Conservation (phyloP, 2,888 invertebrate genomes). For the Ptychoptera albimana region DNA sequence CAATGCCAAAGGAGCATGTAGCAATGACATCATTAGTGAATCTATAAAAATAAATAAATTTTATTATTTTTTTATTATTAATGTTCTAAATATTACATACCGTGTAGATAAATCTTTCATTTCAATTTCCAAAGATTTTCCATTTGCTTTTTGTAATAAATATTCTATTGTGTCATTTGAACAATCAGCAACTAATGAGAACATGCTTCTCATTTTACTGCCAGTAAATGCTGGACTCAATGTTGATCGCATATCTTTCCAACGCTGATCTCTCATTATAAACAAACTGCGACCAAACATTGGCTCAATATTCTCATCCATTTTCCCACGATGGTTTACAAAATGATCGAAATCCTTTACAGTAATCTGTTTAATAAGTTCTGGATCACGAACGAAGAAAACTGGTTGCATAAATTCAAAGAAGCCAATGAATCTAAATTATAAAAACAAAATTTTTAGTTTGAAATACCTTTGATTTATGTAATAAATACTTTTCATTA, state of each 20-base stretch:
- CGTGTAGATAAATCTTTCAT: conserved; percentile 31
- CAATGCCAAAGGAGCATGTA: conserved; percentile 34
- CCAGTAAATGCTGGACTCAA: conserved; percentile 23
- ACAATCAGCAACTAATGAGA: conserved; percentile 7
- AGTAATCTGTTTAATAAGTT: conserved; percentile 3
- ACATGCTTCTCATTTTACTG: conserved; percentile 22
- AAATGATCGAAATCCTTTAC: conserved; percentile 7
- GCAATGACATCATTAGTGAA: conserved; percentile 38
- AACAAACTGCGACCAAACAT: conserved; percentile 5
- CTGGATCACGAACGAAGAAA: not conserved
- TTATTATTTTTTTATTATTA: no score
- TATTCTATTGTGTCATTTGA: not conserved
- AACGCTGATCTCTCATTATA: conserved; percentile 11
- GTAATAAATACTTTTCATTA: not conserved
- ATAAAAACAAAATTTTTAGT: no score
- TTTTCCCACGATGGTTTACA: not conserved
- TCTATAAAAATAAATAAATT: no score
- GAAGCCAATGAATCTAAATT: not conserved
- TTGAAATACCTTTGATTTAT: no score
- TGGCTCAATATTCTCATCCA: conserved; percentile 3
- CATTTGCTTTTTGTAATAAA: conserved; percentile 3
- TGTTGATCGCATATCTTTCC: conserved; percentile 20
- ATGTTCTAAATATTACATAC: no score
- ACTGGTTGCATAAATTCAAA: not conserved
- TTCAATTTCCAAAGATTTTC: conserved; percentile 17